phyloP scores from a whole-genome alignment of 2,888 invertebrate genomes.

The Steromphala cineraria region DNA sequence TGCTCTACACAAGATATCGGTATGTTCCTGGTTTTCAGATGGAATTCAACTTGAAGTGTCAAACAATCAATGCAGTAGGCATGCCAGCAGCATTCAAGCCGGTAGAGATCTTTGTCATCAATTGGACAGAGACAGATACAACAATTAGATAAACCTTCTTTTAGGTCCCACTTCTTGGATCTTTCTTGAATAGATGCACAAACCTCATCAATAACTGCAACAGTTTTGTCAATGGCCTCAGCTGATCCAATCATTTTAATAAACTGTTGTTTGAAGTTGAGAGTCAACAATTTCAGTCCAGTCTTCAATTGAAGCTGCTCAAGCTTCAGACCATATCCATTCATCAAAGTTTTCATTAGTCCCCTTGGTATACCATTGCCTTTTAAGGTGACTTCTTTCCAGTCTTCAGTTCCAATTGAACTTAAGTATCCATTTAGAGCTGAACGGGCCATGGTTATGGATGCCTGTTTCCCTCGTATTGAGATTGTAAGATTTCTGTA shows the following conservation, averaged over 20 bases:
- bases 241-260: constrained; percentile 43
- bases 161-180: background rate
- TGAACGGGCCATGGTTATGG: constrained; percentile 27
- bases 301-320: constrained; percentile 34
- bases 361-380: constrained; percentile 48
- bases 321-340: constrained; percentile 45
- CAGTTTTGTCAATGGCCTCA: constrained; percentile 38
- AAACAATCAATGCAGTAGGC: constrained; percentile 64
- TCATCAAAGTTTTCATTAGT: constrained; percentile 50
- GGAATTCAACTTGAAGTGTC: constrained; percentile 42
- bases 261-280: constrained; percentile 43
- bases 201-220: constrained; percentile 29
- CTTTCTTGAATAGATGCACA: background rate
- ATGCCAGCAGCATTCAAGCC: constrained; percentile 69
- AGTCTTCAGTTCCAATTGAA: background rate
- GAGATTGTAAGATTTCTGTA: constrained; percentile 40
- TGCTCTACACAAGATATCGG: constrained; percentile 61
- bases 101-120: constrained; percentile 48
- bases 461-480: constrained; percentile 40
- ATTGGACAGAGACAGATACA: constrained; percentile 63
- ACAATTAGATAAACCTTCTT: constrained; percentile 51
- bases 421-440: constrained; percentile 37
- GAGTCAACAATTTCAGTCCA: constrained; percentile 31
- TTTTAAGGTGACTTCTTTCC: constrained; percentile 33
- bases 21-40: constrained; percentile 47